Evolutionary conservation across 2,113 vertebrate genomes (phyloP).

Genomic region (Xyliphius kryptos): DNA sequence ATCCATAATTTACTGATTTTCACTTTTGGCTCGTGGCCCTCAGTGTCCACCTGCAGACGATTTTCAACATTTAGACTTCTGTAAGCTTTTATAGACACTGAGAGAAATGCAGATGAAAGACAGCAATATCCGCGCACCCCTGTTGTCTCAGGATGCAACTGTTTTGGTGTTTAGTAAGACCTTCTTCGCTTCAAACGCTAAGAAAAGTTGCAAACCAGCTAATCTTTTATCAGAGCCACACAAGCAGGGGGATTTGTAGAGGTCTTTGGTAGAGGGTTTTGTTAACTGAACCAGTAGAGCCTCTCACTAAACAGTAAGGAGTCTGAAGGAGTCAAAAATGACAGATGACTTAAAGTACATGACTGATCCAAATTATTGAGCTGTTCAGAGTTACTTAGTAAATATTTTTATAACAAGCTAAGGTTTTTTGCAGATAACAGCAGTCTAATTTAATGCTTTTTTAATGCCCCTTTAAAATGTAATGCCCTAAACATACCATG

Average conservation of each 20-base stretch:
- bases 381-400: too few species aligned
- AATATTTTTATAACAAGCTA: too few species aligned
- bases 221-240: slow-evolving; percentile 16
- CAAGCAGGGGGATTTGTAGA: slow-evolving; percentile 13
- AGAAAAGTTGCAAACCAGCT: slow-evolving; percentile 20
- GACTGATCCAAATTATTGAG: too few species aligned
- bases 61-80: slow-evolving; percentile 26
- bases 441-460: too few species aligned
- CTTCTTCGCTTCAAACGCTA: slow-evolving; percentile 17
- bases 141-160: slow-evolving; percentile 27
- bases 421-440: too few species aligned
- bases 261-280: not conserved
- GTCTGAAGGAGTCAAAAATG: too few species aligned
- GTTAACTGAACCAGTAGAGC: too few species aligned
- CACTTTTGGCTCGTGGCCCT: slow-evolving; percentile 12
- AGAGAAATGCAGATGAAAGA: slow-evolving; percentile 36
- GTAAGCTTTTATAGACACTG: too few species aligned
- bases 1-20: slow-evolving; percentile 35
- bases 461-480: too few species aligned
- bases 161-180: slow-evolving; percentile 21
- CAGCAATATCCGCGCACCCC: slow-evolving; percentile 5
- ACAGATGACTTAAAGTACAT: too few species aligned
- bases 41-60: slow-evolving; percentile 37
- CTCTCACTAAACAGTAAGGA: too few species aligned
- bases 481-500: too few species aligned